phyloP scores from a whole-genome alignment of 2,113 vertebrate species.

The Cololabis saira region DNA sequence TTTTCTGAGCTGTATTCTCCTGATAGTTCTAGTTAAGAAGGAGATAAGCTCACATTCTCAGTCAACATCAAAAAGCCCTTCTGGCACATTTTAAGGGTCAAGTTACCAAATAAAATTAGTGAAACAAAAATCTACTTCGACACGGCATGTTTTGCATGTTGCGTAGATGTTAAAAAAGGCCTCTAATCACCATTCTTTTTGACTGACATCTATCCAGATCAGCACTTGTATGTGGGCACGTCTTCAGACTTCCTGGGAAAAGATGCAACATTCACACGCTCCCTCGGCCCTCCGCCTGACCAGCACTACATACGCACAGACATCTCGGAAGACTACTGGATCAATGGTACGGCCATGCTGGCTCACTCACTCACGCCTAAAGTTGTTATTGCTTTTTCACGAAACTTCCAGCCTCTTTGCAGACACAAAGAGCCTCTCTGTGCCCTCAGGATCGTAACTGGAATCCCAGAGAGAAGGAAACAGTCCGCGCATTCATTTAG shows the following conservation, averaged over 20 bases:
- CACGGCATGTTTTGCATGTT: no score
- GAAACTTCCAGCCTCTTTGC: slow-evolving; percentile 36
- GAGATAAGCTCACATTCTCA: slow-evolving; percentile 9
- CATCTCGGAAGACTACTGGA: slow-evolving; percentile 97
- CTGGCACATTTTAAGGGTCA: slow-evolving; percentile 1
- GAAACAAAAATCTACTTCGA: background rate
- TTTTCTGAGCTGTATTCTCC: slow-evolving; percentile 14
- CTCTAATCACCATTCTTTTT: background rate
- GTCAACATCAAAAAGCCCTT: slow-evolving; percentile 6
- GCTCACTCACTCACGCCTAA: slow-evolving; percentile 44
- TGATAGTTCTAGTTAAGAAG: slow-evolving; percentile 1
- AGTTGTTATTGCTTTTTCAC: slow-evolving; percentile 45
- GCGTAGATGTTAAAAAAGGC: no score
- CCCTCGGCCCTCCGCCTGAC: slow-evolving; percentile 90
- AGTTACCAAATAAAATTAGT: background rate
- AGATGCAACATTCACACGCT: slow-evolving; percentile 93
- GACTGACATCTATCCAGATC: slow-evolving; percentile 78
- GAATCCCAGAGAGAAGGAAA: slow-evolving; percentile 67
- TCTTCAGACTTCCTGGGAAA: slow-evolving; percentile 98
- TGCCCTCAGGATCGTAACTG: slow-evolving; percentile 66
- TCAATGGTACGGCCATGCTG: slow-evolving; percentile 86
- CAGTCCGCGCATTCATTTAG: slow-evolving; percentile 72
- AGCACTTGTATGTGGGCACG: slow-evolving; percentile 93
- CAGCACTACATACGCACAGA: slow-evolving; percentile 97
- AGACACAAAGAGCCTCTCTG: slow-evolving; percentile 65